Conservation (phyloP, 2,888 invertebrate species). For the Pyrocoelia pectoralis region DNA sequence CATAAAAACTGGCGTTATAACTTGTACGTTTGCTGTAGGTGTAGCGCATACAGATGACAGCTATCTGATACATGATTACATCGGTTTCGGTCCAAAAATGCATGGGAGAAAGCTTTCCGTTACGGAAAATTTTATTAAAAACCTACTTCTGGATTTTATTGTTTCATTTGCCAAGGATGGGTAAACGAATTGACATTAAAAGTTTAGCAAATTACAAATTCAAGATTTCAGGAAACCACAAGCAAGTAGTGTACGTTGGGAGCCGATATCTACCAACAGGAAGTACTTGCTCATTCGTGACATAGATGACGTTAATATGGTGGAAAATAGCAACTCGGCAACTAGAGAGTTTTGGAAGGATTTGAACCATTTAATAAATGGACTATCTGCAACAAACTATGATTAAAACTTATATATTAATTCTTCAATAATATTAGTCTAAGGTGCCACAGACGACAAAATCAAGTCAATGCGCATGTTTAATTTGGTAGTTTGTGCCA, state of each 20-base stretch:
- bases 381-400: neutral
- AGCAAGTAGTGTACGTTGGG: neutral
- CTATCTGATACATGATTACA: neutral
- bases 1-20: neutral
- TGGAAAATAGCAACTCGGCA: neutral
- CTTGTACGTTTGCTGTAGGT: constrained; percentile 45
- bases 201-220: too few relatives aligned
- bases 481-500: too few relatives aligned
- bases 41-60: constrained; percentile 66
- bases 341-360: neutral
- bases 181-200: neutral
- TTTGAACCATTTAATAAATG: neutral
- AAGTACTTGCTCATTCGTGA: neutral
- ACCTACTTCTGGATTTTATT: constrained; percentile 16
- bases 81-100: neutral
- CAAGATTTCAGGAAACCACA: neutral
- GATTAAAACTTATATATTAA: neutral
- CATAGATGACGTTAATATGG: neutral
- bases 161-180: neutral
- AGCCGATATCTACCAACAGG: neutral
- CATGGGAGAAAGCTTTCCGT: neutral
- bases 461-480: too few relatives aligned
- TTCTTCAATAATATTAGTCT: too few relatives aligned
- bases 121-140: constrained; percentile 11
- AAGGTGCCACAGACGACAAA: too few relatives aligned